Evolutionary conservation across 2,113 vertebrate species (phyloP).

Genomic region (Chroicocephalus ridibundus): DNA sequence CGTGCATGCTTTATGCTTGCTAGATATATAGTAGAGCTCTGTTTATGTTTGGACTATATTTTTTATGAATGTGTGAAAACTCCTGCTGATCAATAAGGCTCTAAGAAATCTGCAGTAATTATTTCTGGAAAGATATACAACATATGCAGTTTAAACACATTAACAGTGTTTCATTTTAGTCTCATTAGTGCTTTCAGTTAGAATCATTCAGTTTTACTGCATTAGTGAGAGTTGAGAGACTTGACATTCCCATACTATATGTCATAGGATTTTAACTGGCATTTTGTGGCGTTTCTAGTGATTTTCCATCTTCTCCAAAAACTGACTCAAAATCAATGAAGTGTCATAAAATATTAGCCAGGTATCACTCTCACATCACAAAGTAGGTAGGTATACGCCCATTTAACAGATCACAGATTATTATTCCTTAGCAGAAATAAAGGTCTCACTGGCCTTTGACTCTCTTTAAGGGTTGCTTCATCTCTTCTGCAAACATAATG

Average conservation of each 20-base stretch:
- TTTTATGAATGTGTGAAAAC: not conserved
- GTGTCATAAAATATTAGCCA: not conserved
- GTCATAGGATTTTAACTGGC: not conserved
- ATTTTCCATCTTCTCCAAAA: not conserved
- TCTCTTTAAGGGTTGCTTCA: not conserved
- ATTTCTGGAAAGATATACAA: slow-evolving; percentile 36
- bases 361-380: not conserved
- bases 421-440: not conserved
- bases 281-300: not conserved
- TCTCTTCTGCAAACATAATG: not conserved
- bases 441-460: not conserved
- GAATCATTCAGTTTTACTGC: not conserved
- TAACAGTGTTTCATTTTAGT: slow-evolving; percentile 5
- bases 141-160: not conserved
- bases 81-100: slow-evolving; percentile 24
- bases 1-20: not conserved
- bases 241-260: not conserved
- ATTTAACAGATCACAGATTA: not conserved
- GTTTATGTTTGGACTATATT: not conserved
- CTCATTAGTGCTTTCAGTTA: not conserved
- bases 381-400: not conserved
- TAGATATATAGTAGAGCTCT: not conserved
- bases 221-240: not conserved
- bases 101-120: slow-evolving; percentile 27
- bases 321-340: not conserved